Evolutionary conservation across 2,888 invertebrate species (phyloP).

Genomic region (Rhingia campestris): DNA sequence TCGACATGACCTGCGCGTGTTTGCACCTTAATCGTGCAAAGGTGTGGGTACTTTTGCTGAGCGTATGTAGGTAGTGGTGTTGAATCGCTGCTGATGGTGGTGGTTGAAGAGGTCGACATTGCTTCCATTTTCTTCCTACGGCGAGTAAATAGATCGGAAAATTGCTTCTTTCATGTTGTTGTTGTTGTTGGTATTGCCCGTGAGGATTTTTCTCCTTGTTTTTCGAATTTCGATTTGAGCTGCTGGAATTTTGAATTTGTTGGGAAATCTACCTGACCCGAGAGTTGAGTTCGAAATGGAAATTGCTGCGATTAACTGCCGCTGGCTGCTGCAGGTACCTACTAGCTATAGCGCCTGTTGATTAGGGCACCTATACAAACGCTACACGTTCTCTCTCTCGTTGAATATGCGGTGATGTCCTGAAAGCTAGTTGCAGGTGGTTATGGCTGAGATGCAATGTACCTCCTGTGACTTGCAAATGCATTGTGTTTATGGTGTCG

Average conservation of each 20-base stretch:
- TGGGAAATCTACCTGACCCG: constrained; percentile 56
- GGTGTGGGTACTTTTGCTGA: constrained; percentile 36
- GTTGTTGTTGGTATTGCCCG: constrained; percentile 11
- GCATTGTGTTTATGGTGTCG: constrained; percentile 54
- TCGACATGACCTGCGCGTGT: constrained; percentile 70
- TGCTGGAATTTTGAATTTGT: constrained; percentile 37
- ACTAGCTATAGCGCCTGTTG: constrained; percentile 63
- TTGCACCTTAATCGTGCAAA: constrained; percentile 48
- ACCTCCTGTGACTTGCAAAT: constrained; percentile 63
- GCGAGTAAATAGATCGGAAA: constrained; percentile 64
- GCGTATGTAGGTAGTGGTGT: constrained; percentile 11
- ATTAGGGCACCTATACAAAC: constrained; percentile 56
- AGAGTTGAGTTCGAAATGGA: constrained; percentile 59
- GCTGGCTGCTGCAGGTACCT: constrained; percentile 37
- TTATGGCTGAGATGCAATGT: constrained; percentile 50
- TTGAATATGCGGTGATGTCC: constrained; percentile 15
- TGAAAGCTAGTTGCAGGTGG: constrained; percentile 58
- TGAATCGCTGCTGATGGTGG: constrained; percentile 17
- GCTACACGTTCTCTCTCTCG: background rate
- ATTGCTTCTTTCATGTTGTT: constrained; percentile 54
- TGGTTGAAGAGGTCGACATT: constrained; percentile 44
- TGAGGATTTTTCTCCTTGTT: constrained; percentile 5
- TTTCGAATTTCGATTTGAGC: constrained; percentile 40
- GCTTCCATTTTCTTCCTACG: constrained; percentile 64
- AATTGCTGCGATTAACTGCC: constrained; percentile 61